Evolutionary conservation across 92 coral and sea anemone species (phyloP).

Genomic region (Porites evermanni): DNA sequence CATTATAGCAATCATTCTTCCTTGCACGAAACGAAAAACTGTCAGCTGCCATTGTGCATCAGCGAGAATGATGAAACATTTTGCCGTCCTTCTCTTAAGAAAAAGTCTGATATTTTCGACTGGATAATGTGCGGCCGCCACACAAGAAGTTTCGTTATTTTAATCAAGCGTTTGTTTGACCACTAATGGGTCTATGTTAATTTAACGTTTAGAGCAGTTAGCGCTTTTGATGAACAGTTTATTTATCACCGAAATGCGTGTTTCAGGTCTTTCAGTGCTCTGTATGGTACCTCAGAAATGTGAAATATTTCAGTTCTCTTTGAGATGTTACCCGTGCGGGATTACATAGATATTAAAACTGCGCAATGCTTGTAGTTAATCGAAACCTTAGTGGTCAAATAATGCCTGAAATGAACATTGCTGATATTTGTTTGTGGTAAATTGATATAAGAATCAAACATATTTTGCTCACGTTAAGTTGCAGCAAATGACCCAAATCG

Average conservation of each 20-base stretch:
- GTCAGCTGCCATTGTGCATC: not conserved
- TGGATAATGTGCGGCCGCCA: not conserved
- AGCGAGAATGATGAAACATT: not conserved
- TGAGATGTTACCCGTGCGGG: not conserved
- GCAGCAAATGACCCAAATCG: not conserved
- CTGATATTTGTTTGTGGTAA: not conserved
- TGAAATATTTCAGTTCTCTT: not conserved
- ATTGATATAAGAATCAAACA: not conserved
- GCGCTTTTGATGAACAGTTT: conserved; percentile 2
- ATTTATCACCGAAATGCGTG: not conserved
- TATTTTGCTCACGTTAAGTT: not conserved
- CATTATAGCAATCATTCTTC: not conserved
- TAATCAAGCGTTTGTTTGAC: conserved; percentile 15
- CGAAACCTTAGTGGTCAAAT: not conserved
- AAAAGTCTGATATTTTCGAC: not conserved
- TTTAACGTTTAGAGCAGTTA: conserved; percentile 14
- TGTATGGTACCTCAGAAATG: conserved; percentile 3
- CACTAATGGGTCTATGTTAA: conserved; percentile 7
- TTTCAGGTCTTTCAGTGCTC: too few relatives aligned
- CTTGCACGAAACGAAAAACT: not conserved
- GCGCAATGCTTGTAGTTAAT: not conserved
- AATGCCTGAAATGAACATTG: conserved; percentile 2
- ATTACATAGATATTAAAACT: conserved; percentile 3
- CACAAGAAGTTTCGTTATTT: conserved; percentile 1
- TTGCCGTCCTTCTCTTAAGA: not conserved